phyloP scores from a whole-genome alignment of 1,140 invertebrate genomes.

The Drosophila erecta region DNA sequence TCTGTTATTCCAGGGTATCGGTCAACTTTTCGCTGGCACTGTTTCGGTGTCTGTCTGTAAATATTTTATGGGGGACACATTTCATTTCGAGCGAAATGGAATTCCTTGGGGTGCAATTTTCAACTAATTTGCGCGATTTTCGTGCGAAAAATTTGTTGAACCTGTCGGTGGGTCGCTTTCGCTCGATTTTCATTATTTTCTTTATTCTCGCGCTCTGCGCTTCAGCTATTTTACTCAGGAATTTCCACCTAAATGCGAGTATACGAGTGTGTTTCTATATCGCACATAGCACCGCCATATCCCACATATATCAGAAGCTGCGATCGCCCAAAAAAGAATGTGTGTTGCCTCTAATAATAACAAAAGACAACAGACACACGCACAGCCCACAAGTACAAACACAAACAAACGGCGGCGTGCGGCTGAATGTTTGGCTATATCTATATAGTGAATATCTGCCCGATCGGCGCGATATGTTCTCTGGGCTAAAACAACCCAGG shows the following conservation, averaged over 20 bases:
- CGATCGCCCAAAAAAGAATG: slow-evolving; percentile 59
- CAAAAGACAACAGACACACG: slow-evolving; percentile 53
- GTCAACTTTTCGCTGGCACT: slow-evolving; percentile 14
- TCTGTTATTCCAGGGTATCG: not conserved
- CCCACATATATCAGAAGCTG: slow-evolving; percentile 37
- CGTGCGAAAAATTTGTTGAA: slow-evolving; percentile 57
- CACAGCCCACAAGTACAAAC: slow-evolving; percentile 23
- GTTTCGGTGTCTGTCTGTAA: slow-evolving; percentile 19
- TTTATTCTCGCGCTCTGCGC: slow-evolving; percentile 25
- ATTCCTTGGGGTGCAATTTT: slow-evolving; percentile 63
- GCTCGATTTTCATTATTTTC: slow-evolving; percentile 42
- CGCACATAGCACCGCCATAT: slow-evolving; percentile 22
- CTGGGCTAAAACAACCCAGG: too few relatives aligned
- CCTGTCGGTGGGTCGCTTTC: slow-evolving; percentile 49
- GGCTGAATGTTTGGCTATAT: slow-evolving; percentile 40
- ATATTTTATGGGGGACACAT: slow-evolving; percentile 43
- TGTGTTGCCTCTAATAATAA: slow-evolving; percentile 63
- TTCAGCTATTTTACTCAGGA: slow-evolving; percentile 66
- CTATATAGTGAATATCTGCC: slow-evolving; percentile 25
- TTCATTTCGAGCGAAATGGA: slow-evolving; percentile 39
- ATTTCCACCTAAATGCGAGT: slow-evolving; percentile 67
- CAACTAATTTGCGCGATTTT: slow-evolving; percentile 53
- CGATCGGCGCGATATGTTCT: slow-evolving; percentile 17
- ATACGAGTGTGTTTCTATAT: slow-evolving; percentile 17
- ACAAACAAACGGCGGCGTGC: slow-evolving; percentile 29